Percentiles rank a stretch among this genome's conserved stretches.
These are phyloP conservation scores for Ctenomys sociabilis DNA, from an alignment of 2,113 vertebrate genomes.

Conservation along the genomic window DNA sequence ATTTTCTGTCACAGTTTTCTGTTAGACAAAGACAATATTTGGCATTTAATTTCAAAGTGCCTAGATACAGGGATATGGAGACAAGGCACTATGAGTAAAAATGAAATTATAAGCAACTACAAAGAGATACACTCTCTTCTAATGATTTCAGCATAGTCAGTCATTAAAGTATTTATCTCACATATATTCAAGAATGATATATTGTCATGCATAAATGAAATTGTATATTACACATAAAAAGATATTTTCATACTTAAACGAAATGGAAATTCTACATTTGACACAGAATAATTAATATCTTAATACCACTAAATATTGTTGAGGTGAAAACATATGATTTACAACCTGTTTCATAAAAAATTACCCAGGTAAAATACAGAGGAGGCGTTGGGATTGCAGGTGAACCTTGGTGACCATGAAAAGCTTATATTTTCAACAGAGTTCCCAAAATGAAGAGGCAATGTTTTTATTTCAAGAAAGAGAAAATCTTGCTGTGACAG, in stretches of 20 bases:
- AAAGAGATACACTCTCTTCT: background rate
- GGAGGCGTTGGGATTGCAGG: too few relatives aligned
- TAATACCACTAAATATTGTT: background rate
- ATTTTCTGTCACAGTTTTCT: background rate
- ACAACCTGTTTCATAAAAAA: background rate
- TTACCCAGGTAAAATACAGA: background rate
- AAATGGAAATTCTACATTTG: background rate
- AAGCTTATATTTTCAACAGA: too few relatives aligned
- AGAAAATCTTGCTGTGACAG: slow-evolving; percentile 85
- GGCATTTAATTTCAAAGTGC: background rate
- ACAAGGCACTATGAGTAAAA: background rate
- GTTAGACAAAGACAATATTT: background rate
- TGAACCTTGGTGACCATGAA: too few relatives aligned
- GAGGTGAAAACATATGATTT: background rate
- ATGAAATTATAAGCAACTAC: background rate
- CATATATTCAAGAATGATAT: background rate
- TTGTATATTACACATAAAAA: background rate
- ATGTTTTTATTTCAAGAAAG: too few relatives aligned
- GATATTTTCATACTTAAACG: background rate
- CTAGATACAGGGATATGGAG: background rate
- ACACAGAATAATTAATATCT: background rate
- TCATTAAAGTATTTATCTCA: background rate
- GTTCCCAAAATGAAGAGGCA: too few relatives aligned
- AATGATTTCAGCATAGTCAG: background rate
- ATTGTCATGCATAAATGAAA: background rate